Conservation (phyloP, 2,797 vertebrate genomes). For the Ataeniobius toweri region DNA sequence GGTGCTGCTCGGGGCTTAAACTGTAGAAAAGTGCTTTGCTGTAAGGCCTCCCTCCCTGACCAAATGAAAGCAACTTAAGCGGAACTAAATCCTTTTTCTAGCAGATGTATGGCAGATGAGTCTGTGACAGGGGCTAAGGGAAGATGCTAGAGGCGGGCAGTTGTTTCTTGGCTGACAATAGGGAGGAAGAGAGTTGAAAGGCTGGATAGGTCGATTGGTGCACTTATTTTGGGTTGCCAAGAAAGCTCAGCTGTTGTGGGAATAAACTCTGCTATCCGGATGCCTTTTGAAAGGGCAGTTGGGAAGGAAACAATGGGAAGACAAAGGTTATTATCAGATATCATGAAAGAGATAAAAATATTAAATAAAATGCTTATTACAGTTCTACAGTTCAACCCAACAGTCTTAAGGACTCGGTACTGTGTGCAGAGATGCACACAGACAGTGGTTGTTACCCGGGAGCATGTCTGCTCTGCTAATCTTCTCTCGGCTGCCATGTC, state of each 20-base stretch:
- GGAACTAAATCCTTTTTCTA: conserved; percentile 67
- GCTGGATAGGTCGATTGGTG: conserved; percentile 3
- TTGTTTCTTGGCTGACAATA: conserved; percentile 30
- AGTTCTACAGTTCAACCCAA: conserved; percentile 12
- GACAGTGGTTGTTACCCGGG: conserved; percentile 7
- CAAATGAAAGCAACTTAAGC: conserved; percentile 63
- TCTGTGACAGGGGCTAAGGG: conserved; percentile 58
- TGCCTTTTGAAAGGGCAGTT: not conserved
- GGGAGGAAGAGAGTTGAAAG: conserved; percentile 25
- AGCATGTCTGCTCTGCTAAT: conserved; percentile 29
- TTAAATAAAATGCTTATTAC: not conserved
- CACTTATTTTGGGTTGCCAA: not conserved
- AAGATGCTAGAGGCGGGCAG: conserved; percentile 18
- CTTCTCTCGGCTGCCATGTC: conserved; percentile 43
- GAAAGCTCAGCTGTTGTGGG: not conserved
- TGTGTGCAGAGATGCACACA: conserved; percentile 7
- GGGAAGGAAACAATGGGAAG: not conserved
- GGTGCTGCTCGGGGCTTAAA: conserved; percentile 51
- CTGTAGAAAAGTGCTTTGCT: conserved; percentile 47
- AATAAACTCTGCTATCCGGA: not conserved
- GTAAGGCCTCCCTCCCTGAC: conserved; percentile 36
- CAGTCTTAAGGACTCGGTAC: conserved; percentile 1
- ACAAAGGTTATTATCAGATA: not conserved
- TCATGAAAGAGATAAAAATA: not conserved
- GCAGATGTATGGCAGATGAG: conserved; percentile 72